Base-by-base conservation (phyloP, 1,140 invertebrate species). In the Danaus melanippus region DNA sequence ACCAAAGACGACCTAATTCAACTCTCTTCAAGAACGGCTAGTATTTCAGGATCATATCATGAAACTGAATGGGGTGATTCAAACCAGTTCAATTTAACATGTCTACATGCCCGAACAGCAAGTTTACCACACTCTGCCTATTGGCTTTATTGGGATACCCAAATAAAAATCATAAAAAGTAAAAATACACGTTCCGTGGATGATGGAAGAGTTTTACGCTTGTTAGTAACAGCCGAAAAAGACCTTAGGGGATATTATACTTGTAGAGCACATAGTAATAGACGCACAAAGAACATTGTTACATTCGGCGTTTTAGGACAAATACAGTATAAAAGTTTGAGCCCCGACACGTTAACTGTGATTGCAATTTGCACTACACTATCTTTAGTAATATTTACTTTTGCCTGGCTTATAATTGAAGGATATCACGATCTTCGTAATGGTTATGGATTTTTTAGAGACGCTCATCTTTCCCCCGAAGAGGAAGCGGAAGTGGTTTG, bases 361-460 rank as follows among this genome's bases (percentile, higher is more conserved):
- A 46, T 83, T 44, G 77, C 83, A 42, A 57, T 79, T 4, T 52
- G 76, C 7, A 79, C 80, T 45, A 83, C 79, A 8, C 12, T 78
- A 8, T 52, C 62, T 8, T 63, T 86, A 7, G 73, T 82, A 1
- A 45, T 84, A 46, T 66, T 66, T 10, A 82, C 78, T 41, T 64
- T 86, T 39, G 47, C 44, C 0, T 83, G 79, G 76, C 65, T 86
- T 4, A 52, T 74, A 7, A 56, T 72, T 7, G 80, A 86, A 68
- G 75, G 74, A 41, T 67, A 84, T 11, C 53, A 80, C 43, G 83
- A 86, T 53, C 42, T 84, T 8, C 69, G 72, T 2, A 66, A 73
- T 45, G 83, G 83, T 9, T 79, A 80, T 50, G 83, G 83, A 0
- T 86, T 84, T 65, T 86, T 78, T 58, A 58, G 83, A 43, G 81